Evolutionary conservation across 2,113 vertebrate genomes (phyloP).

Genomic region (Strix uralensis): DNA sequence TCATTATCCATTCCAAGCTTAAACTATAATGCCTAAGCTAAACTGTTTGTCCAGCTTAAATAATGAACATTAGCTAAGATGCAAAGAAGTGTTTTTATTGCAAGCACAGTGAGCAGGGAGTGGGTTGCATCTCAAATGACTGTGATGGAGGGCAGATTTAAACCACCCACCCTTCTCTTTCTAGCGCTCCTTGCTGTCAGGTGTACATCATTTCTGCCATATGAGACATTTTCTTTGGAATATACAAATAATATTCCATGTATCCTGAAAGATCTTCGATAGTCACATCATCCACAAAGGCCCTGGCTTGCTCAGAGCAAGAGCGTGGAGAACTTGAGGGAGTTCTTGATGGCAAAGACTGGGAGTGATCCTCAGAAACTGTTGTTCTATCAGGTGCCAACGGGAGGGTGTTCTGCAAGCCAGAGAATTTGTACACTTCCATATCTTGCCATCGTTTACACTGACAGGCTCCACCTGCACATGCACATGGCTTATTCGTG

Average conservation of each 20-base stretch:
- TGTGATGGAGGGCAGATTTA: conserved; percentile 28
- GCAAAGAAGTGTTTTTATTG: conserved; percentile 77
- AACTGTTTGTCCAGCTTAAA: conserved; percentile 43
- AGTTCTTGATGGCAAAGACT: conserved; percentile 81
- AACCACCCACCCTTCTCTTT: conserved; percentile 24
- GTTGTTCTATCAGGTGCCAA: conserved; percentile 80
- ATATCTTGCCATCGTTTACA: conserved; percentile 84
- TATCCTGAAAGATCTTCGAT: conserved; percentile 98
- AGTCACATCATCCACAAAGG: conserved; percentile 94
- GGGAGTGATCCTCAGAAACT: conserved; percentile 70
- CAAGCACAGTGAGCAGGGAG: conserved; percentile 71
- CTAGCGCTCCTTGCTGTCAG: conserved; percentile 64
- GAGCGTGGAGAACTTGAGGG: conserved; percentile 87
- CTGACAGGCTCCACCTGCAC: conserved; percentile 74
- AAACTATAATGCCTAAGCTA: not conserved
- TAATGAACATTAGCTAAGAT: conserved; percentile 60
- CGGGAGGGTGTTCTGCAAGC: conserved; percentile 81
- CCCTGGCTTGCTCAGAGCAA: conserved; percentile 94
- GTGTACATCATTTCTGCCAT: conserved; percentile 99
- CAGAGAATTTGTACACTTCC: conserved; percentile 95
- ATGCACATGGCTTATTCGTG: conserved; percentile 45
- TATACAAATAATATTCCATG: conserved; percentile 97
- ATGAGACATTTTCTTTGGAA: conserved; percentile 99
- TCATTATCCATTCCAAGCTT: not conserved
- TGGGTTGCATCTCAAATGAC: conserved; percentile 50